Evolutionary conservation across 2,113 vertebrate genomes (phyloP).

Genomic region (Blennius ocellaris): DNA sequence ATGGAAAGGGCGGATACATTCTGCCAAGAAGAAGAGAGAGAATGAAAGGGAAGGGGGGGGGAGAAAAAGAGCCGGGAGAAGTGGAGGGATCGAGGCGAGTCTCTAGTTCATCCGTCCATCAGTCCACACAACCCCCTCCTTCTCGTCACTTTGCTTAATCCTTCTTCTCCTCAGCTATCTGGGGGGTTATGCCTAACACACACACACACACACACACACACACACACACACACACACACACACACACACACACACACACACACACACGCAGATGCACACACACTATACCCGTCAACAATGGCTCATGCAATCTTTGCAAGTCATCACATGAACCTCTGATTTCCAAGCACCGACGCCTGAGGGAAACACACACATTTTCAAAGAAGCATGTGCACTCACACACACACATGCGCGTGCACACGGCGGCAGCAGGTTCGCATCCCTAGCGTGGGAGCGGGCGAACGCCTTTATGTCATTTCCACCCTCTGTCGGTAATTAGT

Average conservation of each 20-base stretch:
- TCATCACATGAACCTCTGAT: conserved; percentile 49
- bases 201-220: conserved; percentile 32
- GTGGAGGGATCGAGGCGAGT: conserved; percentile 67
- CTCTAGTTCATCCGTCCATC: conserved; percentile 73
- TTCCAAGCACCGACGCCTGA: conserved; percentile 43
- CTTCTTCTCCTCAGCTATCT: conserved; percentile 58
- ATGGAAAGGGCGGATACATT: conserved; percentile 79
- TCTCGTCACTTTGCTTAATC: conserved; percentile 71
- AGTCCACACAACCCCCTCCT: conserved; percentile 38
- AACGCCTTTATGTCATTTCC: conserved; percentile 95
- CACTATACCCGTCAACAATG: conserved; percentile 57
- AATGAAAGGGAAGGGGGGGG: conserved; percentile 41
- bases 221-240: conserved; percentile 34
- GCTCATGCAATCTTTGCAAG: conserved; percentile 47
- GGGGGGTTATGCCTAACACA: conserved; percentile 59
- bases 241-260: conserved; percentile 27
- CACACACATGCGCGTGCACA: conserved; percentile 11
- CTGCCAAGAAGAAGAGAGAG: conserved; percentile 68
- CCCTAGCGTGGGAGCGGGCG: conserved; percentile 90
- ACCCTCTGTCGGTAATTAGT: conserved; percentile 98
- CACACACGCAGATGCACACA: conserved; percentile 19
- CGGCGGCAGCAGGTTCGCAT: conserved; percentile 86
- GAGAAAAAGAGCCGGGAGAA: conserved; percentile 47
- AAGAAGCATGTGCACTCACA: not conserved
- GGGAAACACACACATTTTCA: conserved; percentile 27